Evolutionary conservation across 2,888 invertebrate genomes (phyloP).

Genomic region (Pyralis farinalis): DNA sequence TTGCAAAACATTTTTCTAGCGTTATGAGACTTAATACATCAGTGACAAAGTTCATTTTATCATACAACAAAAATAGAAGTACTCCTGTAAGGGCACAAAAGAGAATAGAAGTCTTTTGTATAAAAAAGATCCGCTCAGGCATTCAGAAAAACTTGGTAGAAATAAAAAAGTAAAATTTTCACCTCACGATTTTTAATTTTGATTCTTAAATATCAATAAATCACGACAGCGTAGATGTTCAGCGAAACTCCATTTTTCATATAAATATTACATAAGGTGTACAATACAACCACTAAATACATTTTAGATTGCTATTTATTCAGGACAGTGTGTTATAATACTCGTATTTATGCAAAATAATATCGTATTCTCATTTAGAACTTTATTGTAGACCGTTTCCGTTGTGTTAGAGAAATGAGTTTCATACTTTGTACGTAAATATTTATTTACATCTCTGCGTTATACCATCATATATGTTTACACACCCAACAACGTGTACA

Average conservation of each 20-base stretch:
- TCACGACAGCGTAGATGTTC: conserved; percentile 3
- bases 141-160: conserved; percentile 14
- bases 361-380: background rate
- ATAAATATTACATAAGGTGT: background rate
- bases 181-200: conserved; percentile 17
- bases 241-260: background rate
- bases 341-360: background rate
- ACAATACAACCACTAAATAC: too few relatives aligned
- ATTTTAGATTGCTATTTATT: background rate
- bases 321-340: background rate
- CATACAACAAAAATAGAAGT: conserved; percentile 8
- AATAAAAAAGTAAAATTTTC: conserved; percentile 6
- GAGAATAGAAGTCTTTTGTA: conserved; percentile 18
- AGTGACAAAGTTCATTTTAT: conserved; percentile 5
- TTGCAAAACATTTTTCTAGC: background rate
- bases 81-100: conserved; percentile 13
- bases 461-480: too few relatives aligned
- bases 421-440: too few relatives aligned
- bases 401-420: too few relatives aligned
- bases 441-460: too few relatives aligned
- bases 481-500: too few relatives aligned
- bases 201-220: conserved; percentile 15
- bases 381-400: too few relatives aligned
- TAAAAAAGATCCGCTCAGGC: conserved; percentile 18
- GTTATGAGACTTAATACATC: conserved; percentile 3